These are phyloP conservation scores for Lordiphosa mommai DNA, from an alignment of 1,140 invertebrate species.

Conservation along the genomic window DNA sequence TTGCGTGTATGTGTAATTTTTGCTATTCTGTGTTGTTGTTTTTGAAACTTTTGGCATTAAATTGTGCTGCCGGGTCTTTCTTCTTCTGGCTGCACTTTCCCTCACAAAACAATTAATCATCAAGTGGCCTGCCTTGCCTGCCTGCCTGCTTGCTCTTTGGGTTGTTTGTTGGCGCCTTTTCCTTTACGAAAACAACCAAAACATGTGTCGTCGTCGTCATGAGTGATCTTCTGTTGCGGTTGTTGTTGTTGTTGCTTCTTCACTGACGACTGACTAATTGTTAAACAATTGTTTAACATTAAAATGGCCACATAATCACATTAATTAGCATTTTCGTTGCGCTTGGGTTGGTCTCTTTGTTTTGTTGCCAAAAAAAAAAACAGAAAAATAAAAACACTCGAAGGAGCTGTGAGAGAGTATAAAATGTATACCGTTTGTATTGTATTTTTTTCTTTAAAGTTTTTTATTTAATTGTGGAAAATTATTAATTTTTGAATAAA, in stretches of 20 bases:
- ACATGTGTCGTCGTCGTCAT: slow-evolving; percentile 21
- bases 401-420: too few relatives aligned
- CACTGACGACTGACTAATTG: slow-evolving; percentile 68
- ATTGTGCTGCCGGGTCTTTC: slow-evolving; percentile 29
- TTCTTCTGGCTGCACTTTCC: slow-evolving; percentile 24
- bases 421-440: too few relatives aligned
- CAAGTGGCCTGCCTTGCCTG: slow-evolving; percentile 22
- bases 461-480: too few relatives aligned
- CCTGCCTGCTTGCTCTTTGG: neutral
- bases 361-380: neutral
- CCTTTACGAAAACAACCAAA: slow-evolving; percentile 6
- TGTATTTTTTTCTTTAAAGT: too few relatives aligned
- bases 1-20: slow-evolving; percentile 58
- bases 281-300: slow-evolving; percentile 76
- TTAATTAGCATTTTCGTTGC: slow-evolving; percentile 72
- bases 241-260: slow-evolving; percentile 17
- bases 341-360: slow-evolving; percentile 27
- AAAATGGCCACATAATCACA: slow-evolving; percentile 72
- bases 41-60: slow-evolving; percentile 68
- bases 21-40: slow-evolving; percentile 27
- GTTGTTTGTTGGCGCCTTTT: neutral
- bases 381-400: too few relatives aligned
- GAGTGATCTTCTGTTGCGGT: neutral
- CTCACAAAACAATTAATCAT: slow-evolving; percentile 60
- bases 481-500: too few relatives aligned